Conservation (phyloP, 2,113 vertebrate species). For the Notiomystis cincta region DNA sequence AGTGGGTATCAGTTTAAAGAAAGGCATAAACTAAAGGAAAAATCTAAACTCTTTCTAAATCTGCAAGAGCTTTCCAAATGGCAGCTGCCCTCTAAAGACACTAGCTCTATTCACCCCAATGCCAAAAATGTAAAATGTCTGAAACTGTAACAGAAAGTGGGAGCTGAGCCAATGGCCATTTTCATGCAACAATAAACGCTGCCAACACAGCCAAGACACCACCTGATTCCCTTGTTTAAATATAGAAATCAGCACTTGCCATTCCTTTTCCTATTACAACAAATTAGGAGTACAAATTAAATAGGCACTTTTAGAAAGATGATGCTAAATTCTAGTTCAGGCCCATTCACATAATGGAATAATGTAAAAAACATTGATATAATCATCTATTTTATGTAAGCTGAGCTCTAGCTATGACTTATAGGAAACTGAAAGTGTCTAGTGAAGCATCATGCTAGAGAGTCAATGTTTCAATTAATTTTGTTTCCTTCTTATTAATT, state of each 20-base stretch:
- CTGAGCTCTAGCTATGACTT: slow-evolving; percentile 1
- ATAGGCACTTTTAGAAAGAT: background rate
- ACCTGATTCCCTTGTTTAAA: background rate
- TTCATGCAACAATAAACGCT: background rate
- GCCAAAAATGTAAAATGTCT: background rate
- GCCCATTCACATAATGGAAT: background rate
- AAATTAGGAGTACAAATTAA: background rate
- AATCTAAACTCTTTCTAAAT: background rate
- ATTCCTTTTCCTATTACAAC: background rate
- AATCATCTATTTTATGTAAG: background rate
- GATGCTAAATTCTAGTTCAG: background rate
- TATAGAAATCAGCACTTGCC: background rate
- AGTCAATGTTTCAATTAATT: slow-evolving; percentile 68
- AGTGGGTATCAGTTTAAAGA: background rate
- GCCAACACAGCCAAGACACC: background rate
- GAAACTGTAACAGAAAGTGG: background rate
- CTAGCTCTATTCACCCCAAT: background rate
- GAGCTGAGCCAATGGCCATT: background rate
- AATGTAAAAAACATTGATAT: background rate
- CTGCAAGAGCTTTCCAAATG: background rate
- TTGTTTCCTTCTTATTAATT: slow-evolving; percentile 55
- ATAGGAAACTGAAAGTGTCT: slow-evolving; percentile 40
- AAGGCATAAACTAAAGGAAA: background rate
- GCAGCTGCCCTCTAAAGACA: background rate
- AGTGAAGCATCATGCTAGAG: slow-evolving; percentile 59